phyloP scores from a whole-genome alignment of 2,113 vertebrate species.

The Macquaria australasica region DNA sequence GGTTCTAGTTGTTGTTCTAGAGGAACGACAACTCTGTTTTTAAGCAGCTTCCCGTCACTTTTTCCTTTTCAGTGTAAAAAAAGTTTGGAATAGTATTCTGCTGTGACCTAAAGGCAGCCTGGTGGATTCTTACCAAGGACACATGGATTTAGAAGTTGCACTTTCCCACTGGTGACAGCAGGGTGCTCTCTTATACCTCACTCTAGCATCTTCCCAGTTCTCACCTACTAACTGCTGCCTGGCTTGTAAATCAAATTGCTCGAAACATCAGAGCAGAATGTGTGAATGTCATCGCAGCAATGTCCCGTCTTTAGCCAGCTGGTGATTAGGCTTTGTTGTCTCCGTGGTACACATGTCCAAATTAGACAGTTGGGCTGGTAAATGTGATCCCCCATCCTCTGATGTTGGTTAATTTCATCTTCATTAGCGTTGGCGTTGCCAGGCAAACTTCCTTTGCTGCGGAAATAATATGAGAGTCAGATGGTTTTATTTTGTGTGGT shows the following conservation, averaged over 20 bases:
- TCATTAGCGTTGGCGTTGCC: conserved; percentile 31
- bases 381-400: conserved; percentile 47
- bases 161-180: conserved; percentile 48
- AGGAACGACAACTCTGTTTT: background rate
- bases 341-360: conserved; percentile 55
- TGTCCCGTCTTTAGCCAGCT: conserved; percentile 55
- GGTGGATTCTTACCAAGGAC: background rate
- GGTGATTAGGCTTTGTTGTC: conserved; percentile 65
- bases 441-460: conserved; percentile 19
- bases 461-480: conserved; percentile 16
- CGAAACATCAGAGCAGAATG: conserved; percentile 60
- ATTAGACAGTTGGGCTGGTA: conserved; percentile 58
- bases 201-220: background rate
- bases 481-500: conserved; percentile 21
- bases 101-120: background rate
- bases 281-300: conserved; percentile 64
- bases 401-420: conserved; percentile 39
- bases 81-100: background rate
- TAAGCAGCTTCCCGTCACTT: background rate
- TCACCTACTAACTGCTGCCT: conserved; percentile 1
- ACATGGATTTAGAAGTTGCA: conserved; percentile 10
- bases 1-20: background rate
- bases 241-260: conserved; percentile 37
- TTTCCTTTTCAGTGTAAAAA: background rate
- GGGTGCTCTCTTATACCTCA: conserved; percentile 65